Percentiles rank a stretch among this genome's conserved stretches.
These are phyloP conservation scores for Takifugu rubripes DNA, from an alignment of 2,797 vertebrate species.

Conservation along the genomic window DNA sequence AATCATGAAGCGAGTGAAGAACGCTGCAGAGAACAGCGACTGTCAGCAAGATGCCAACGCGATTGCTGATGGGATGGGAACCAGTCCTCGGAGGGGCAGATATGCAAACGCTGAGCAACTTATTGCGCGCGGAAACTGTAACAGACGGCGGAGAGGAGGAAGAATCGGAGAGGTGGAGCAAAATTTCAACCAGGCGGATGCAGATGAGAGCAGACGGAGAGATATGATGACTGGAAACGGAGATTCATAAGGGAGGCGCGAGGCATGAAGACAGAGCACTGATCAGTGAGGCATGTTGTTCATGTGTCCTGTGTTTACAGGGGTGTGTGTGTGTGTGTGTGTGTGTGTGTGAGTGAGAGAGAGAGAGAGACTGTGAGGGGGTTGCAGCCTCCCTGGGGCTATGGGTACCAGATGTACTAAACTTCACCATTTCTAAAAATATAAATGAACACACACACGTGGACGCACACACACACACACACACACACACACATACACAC, in stretches of 20 bases:
- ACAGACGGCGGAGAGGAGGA: constrained; percentile 29
- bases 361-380: not conserved
- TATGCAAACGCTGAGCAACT: constrained; percentile 51
- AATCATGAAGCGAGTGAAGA: constrained; percentile 6
- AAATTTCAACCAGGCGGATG: constrained; percentile 8
- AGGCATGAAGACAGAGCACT: constrained; percentile 31
- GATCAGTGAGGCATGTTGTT: constrained; percentile 50
- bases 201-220: constrained; percentile 23
- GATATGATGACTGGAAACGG: constrained; percentile 19
- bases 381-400: too few species aligned
- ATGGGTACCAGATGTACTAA: too few species aligned
- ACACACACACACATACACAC: not conserved
- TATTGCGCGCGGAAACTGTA: constrained; percentile 46
- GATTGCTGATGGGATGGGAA: constrained; percentile 45
- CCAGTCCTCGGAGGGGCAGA: constrained; percentile 50
- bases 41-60: constrained; percentile 39
- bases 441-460: not conserved
- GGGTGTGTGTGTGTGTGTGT: constrained; percentile 23
- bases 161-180: constrained; percentile 36
- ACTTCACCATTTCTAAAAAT: not conserved
- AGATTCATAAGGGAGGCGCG: constrained; percentile 11
- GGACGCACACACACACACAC: not conserved
- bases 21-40: constrained; percentile 23
- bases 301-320: constrained; percentile 48
- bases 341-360: constrained; percentile 23